Base-by-base conservation (phyloP, 1,140 invertebrate species). In the Ceratina japonica region DNA sequence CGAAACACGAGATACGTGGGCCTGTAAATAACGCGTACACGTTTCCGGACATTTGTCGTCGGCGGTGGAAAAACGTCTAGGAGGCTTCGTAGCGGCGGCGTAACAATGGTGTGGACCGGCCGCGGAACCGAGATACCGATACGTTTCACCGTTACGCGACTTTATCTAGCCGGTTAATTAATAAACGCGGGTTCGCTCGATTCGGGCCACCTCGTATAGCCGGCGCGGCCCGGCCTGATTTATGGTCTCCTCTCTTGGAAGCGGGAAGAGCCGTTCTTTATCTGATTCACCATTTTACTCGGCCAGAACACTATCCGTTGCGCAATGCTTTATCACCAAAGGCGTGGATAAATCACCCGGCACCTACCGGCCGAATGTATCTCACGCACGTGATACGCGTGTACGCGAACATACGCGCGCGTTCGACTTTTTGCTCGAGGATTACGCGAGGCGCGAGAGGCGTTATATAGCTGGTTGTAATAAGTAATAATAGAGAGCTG, bases 311-410 rank as follows among this genome's bases (percentile, higher is more conserved):
- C 78, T 83, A 87, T 88, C 80, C 83, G 79, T 89, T 87, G 86
- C 85, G 83, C 87, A 88, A 87, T 86, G 78, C 84, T 89, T 89
- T 89, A 89, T 89, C 86, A 87, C 63, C 66, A 70, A 75, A 82
- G 81, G 78, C 86, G 52, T 84, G 83, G 81, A 88, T 88, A 87
- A 85, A 88, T 87, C 78, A 80, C 72, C 72, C 63, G 56, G 31
- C 37, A 24, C 22, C 59, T 52, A 59, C 16, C 64, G 44, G 63
- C 31, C 72, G 59, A 52, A 80, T 76, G 59, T 80, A 84, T 75
- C 82, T 76, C 64, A 72, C 81, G 73, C 77, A 82, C 63, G 70
- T 64, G 51, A 24, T 37, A 73, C 49, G 16, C 12, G 27, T 37
- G n/a, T 31, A 70, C 20, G 4, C 31, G 20, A 13, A 22, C 22